Evolutionary conservation across 2,113 vertebrate genomes (phyloP).

Genomic region (Carassius auratus): DNA sequence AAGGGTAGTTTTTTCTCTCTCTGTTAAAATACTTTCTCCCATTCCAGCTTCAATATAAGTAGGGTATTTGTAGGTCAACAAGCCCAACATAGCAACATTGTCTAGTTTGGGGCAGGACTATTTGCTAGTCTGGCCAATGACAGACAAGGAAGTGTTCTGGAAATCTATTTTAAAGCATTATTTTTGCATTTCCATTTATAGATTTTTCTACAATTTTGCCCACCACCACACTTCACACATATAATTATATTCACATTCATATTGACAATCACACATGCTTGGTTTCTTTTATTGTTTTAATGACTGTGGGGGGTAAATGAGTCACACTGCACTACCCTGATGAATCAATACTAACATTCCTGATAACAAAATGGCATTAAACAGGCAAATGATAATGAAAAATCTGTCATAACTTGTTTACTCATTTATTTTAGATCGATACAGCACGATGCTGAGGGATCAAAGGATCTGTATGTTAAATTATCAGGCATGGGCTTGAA

Average conservation of each 20-base stretch:
- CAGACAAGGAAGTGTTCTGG: background rate
- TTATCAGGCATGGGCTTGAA: background rate
- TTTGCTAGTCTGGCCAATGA: background rate
- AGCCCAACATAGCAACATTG: background rate
- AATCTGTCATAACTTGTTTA: background rate
- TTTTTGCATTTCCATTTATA: background rate
- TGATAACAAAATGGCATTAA: background rate
- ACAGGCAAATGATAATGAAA: background rate
- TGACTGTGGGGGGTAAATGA: background rate
- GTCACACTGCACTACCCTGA: background rate
- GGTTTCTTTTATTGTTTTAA: constrained; percentile 4
- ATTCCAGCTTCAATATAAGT: background rate
- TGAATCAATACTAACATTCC: background rate
- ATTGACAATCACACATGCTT: background rate
- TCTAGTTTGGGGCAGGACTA: background rate
- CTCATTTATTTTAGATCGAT: constrained; percentile 26
- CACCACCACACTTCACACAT: background rate
- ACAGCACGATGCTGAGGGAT: background rate
- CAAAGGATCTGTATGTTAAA: background rate
- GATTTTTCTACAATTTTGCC: background rate
- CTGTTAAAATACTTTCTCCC: background rate
- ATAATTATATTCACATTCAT: background rate
- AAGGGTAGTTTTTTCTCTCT: background rate
- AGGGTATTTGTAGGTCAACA: background rate
- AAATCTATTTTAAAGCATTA: background rate